A percentile compares a stretch with the other conserved stretches of the same genome.
These are phyloP conservation scores for Laticauda laticaudata DNA, from an alignment of 2,113 vertebrate genomes.

Conservation along the genomic window DNA sequence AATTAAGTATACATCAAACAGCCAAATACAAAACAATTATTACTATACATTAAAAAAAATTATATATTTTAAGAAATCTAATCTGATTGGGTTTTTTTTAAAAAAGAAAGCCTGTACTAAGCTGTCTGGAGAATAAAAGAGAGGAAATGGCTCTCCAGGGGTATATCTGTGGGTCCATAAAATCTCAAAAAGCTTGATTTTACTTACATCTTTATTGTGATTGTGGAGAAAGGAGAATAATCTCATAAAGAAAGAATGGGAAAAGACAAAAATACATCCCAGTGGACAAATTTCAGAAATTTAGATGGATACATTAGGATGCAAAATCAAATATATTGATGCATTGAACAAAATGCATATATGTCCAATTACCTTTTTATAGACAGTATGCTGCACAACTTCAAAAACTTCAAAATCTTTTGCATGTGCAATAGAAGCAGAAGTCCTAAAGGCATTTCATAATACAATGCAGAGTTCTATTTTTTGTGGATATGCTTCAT, in stretches of 20 bases:
- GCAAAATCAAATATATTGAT: neutral
- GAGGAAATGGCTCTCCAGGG: neutral
- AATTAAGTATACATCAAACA: neutral
- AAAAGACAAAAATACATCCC: neutral
- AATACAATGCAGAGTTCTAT: neutral
- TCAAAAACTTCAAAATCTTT: neutral
- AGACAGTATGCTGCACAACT: neutral
- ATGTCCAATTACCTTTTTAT: neutral
- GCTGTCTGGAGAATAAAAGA: neutral
- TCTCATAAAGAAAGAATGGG: neutral
- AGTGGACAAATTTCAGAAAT: neutral
- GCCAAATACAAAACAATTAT: neutral
- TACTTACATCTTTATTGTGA: neutral
- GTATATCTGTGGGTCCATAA: neutral
- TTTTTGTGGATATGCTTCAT: neutral
- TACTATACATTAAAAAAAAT: neutral
- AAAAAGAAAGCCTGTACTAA: neutral
- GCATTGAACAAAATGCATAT: neutral
- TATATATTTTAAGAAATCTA: neutral
- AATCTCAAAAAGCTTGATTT: neutral
- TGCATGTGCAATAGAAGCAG: neutral
- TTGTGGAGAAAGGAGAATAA: neutral
- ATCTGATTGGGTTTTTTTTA: neutral
- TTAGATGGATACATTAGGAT: neutral
- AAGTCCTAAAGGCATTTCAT: neutral